Conservation (phyloP, 2,797 vertebrate species). For the Arrhamphus sclerolepis region DNA sequence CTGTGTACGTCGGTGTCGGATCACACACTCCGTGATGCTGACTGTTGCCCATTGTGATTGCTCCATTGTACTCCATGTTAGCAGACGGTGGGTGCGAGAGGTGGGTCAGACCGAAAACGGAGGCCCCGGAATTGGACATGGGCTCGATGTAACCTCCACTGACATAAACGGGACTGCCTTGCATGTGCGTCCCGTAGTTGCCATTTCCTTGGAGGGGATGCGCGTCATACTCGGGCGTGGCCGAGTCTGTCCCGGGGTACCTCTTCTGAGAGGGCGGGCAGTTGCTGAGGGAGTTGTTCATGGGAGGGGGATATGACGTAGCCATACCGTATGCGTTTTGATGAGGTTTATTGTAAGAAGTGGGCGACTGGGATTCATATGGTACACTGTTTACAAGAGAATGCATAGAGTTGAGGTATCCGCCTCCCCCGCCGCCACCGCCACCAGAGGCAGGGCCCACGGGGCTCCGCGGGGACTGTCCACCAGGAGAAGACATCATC, state of each 20-base stretch:
- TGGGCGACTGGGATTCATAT: constrained; percentile 93
- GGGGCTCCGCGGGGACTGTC: constrained; percentile 93
- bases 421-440: constrained; percentile 71
- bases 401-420: constrained; percentile 97
- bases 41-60: constrained; percentile 91
- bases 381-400: constrained; percentile 95
- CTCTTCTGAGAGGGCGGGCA: constrained; percentile 94
- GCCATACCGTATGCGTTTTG: constrained; percentile 91
- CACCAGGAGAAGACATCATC: constrained; percentile 96
- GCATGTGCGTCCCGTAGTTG: constrained; percentile 93
- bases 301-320: constrained; percentile 88
- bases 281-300: constrained; percentile 89
- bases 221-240: constrained; percentile 92
- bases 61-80: constrained; percentile 94
- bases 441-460: constrained; percentile 80
- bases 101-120: constrained; percentile 94
- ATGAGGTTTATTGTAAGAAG: constrained; percentile 92
- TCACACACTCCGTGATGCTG: constrained; percentile 95
- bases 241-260: constrained; percentile 88
- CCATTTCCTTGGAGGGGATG: constrained; percentile 92
- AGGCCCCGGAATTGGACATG: constrained; percentile 89
- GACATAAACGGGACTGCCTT: constrained; percentile 95
- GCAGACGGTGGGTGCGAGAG: constrained; percentile 89
- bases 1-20: constrained; percentile 93
- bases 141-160: constrained; percentile 95